A percentile compares a stretch with the other conserved stretches of the same genome.
Conservation (phyloP, 2,797 vertebrate species). For the Myripristis murdjan region DNA sequence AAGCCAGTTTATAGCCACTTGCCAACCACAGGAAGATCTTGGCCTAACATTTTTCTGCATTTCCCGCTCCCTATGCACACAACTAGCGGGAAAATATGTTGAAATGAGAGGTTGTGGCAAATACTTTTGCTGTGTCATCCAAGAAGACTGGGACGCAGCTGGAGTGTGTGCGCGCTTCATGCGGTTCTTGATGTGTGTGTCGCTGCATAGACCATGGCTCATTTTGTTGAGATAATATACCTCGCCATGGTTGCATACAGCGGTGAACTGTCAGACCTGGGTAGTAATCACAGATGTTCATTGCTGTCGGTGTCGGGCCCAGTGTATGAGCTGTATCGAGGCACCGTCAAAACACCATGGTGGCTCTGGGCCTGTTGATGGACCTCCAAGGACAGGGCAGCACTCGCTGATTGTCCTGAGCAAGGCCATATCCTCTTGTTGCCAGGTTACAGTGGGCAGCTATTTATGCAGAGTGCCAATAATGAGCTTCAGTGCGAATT, state of each 20-base stretch:
- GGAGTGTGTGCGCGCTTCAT: no score
- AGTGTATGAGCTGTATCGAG: neutral
- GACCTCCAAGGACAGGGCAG: neutral
- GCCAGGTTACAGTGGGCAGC: no score
- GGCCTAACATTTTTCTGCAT: no score
- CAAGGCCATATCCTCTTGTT: no score
- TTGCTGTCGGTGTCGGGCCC: neutral
- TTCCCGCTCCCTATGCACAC: no score
- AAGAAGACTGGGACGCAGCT: neutral
- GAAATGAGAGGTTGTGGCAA: conserved; percentile 48
- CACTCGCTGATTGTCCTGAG: neutral
- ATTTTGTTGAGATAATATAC: neutral
- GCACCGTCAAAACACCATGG: neutral
- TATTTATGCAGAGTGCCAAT: no score
- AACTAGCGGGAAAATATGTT: conserved; percentile 39
- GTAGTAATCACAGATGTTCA: conserved; percentile 37
- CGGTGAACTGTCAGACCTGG: conserved; percentile 7
- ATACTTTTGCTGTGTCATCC: conserved; percentile 1
- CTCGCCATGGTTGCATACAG: conserved; percentile 3
- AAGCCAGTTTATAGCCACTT: no score
- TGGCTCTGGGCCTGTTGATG: neutral
- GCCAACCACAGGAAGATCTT: no score
- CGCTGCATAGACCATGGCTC: neutral
- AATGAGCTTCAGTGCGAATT: no score
- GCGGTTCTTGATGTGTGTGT: neutral